Evolutionary conservation across 2,888 invertebrate genomes (phyloP).

Genomic region (Hedychridium roseum): DNA sequence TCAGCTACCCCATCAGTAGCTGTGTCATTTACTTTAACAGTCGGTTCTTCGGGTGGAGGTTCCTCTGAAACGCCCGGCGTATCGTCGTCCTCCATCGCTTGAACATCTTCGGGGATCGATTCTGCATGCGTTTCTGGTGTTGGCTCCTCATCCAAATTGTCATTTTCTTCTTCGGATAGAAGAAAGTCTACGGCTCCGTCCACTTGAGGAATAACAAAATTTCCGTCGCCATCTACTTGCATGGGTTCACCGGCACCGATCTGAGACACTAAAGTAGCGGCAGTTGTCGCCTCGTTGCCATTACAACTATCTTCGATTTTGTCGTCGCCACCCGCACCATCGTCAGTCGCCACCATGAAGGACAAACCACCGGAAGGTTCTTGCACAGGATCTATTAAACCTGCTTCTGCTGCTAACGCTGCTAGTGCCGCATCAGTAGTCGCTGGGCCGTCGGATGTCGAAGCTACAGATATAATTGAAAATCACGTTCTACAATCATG

Average conservation of each 20-base stretch:
- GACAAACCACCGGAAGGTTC: conserved; percentile 57
- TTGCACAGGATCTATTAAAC: conserved; percentile 67
- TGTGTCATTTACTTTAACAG: conserved; percentile 39
- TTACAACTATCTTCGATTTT: conserved; percentile 61
- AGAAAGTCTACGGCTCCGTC: conserved; percentile 55
- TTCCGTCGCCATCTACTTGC: conserved; percentile 60
- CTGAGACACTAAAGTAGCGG: conserved; percentile 51
- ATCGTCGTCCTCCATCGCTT: conserved; percentile 41
- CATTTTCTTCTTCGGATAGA: conserved; percentile 50
- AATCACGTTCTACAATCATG: conserved; percentile 21
- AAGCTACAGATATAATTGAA: conserved; percentile 54
- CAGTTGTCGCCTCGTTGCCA: conserved; percentile 53
- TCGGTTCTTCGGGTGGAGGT: conserved; percentile 16
- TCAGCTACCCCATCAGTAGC: conserved; percentile 36
- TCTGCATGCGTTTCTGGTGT: conserved; percentile 20
- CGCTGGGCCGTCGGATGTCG: conserved; percentile 69
- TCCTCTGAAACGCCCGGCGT: too few species aligned
- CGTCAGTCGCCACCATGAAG: conserved; percentile 58
- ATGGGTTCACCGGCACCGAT: conserved; percentile 52
- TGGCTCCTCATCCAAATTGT: conserved; percentile 31
- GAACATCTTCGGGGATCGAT: conserved; percentile 18
- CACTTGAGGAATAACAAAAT: conserved; percentile 59
- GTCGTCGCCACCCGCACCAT: conserved; percentile 41
- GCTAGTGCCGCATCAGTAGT: conserved; percentile 72
- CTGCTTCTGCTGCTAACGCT: conserved; percentile 71